These are phyloP conservation scores for Crematogaster levior DNA, from an alignment of 2,888 invertebrate genomes.

Conservation along the genomic window DNA sequence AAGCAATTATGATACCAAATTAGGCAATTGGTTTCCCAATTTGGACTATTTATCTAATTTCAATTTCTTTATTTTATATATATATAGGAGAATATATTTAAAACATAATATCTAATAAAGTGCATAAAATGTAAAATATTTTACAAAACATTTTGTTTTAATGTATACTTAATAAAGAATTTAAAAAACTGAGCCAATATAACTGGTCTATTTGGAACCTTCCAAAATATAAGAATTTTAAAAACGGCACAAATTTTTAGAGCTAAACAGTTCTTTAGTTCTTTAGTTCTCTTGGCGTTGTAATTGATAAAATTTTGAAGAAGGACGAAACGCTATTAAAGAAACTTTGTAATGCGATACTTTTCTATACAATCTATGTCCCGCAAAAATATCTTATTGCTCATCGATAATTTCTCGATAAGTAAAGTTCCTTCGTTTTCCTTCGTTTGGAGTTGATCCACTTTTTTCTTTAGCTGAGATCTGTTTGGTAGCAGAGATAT, in stretches of 20 bases:
- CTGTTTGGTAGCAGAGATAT: conserved; percentile 16
- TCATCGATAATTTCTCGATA: conserved; percentile 30
- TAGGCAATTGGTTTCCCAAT: too few species aligned
- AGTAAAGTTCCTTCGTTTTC: conserved; percentile 21
- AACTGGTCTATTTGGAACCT: too few species aligned
- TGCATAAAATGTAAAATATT: too few species aligned
- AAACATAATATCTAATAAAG: too few species aligned
- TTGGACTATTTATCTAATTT: too few species aligned
- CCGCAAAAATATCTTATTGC: not conserved
- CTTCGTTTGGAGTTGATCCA: conserved; percentile 4
- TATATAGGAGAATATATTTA: too few species aligned
- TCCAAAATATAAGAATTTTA: not conserved
- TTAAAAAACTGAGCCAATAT: too few species aligned
- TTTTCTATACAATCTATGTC: conserved; percentile 24
- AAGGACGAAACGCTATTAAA: conserved; percentile 19
- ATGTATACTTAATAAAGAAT: too few species aligned
- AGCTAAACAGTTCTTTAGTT: too few species aligned
- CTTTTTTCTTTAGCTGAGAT: conserved; percentile 8
- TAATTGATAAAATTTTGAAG: not conserved
- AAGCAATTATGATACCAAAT: too few species aligned
- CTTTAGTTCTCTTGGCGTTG: not conserved
- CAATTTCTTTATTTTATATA: too few species aligned
- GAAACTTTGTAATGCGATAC: conserved; percentile 15
- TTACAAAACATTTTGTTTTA: too few species aligned
- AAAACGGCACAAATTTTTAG: not conserved